A percentile compares a stretch with the other conserved stretches of the same genome.
phyloP scores from a whole-genome alignment of 2,113 vertebrate genomes.

The Dicrurus megarhynchus region DNA sequence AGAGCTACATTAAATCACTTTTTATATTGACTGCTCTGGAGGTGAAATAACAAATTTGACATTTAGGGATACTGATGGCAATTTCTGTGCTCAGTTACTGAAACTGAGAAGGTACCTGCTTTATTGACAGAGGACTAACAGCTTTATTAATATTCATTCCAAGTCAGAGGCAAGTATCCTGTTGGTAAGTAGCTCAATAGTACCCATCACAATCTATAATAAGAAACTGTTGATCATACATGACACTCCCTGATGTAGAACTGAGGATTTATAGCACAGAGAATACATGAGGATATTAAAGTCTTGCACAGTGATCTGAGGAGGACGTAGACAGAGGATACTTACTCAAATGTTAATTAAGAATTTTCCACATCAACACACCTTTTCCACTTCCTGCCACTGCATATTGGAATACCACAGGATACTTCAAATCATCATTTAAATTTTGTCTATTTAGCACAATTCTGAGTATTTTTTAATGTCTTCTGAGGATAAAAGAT shows the following conservation, averaged over 20 bases:
- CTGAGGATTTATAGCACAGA: not conserved
- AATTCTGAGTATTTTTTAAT: not conserved
- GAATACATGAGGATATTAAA: not conserved
- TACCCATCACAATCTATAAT: not conserved
- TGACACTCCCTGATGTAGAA: not conserved
- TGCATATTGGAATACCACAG: not conserved
- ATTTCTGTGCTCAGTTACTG: not conserved
- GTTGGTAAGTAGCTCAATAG: not conserved
- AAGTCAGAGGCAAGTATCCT: not conserved
- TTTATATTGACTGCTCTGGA: not conserved
- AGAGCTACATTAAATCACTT: not conserved
- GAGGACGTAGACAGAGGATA: not conserved
- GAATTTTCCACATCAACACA: not conserved
- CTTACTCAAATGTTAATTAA: slow-evolving; percentile 12
- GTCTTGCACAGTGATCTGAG: not conserved
- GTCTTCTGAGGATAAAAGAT: not conserved
- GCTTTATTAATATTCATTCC: not conserved
- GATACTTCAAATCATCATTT: not conserved
- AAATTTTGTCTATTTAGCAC: not conserved
- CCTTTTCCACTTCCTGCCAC: not conserved
- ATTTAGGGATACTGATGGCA: not conserved
- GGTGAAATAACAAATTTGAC: not conserved
- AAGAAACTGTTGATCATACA: not conserved
- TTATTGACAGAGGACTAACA: not conserved
- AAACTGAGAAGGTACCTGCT: not conserved